phyloP scores from a whole-genome alignment of 2,797 vertebrate species.

The Rousettus madagascariensis region DNA sequence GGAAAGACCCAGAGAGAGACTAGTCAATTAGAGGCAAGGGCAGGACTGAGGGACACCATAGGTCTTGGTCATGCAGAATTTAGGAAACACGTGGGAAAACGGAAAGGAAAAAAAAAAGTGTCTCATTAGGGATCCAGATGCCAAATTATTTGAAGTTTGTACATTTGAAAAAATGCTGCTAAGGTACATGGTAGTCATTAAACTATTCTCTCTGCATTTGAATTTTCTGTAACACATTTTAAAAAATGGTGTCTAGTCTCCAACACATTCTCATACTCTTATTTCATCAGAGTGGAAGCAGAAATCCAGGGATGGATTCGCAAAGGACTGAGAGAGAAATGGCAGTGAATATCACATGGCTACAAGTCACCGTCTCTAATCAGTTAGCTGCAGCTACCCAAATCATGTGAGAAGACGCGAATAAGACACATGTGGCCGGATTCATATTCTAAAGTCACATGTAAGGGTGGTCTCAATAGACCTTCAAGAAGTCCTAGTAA shows the following conservation, averaged over 20 bases:
- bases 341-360: neutral
- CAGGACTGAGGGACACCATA: neutral
- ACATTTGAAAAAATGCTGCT: neutral
- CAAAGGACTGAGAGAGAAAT: neutral
- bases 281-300: neutral
- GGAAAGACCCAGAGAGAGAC: neutral
- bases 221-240: neutral
- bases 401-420: neutral
- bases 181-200: neutral
- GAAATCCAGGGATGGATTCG: neutral
- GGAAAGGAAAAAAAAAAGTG: neutral
- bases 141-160: neutral
- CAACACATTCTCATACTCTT: neutral
- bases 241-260: neutral
- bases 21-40: neutral
- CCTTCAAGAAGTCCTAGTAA: neutral
- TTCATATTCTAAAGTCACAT: neutral
- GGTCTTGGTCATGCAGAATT: neutral
- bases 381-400: neutral
- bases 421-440: neutral
- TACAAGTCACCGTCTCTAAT: neutral
- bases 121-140: neutral
- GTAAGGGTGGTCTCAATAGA: neutral
- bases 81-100: neutral
- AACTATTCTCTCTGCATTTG: neutral